These are phyloP conservation scores for Piscicola geometra DNA, from an alignment of 2,888 invertebrate genomes.

Conservation along the genomic window DNA sequence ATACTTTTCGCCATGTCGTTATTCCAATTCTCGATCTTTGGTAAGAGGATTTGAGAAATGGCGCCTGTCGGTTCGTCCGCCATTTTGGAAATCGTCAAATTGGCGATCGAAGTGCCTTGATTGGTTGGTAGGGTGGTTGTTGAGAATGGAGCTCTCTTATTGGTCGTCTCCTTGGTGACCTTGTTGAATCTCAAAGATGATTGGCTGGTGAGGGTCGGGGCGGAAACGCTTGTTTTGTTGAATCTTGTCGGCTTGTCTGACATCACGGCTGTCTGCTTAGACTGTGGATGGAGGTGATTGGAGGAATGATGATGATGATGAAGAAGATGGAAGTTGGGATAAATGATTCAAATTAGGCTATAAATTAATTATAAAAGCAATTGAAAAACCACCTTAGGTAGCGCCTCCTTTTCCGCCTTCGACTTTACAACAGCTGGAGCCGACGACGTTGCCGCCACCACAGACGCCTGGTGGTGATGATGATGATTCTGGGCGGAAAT, in stretches of 20 bases:
- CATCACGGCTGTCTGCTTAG: background rate
- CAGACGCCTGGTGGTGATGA: slow-evolving; percentile 25
- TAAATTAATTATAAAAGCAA: too few relatives aligned
- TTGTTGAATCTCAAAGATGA: background rate
- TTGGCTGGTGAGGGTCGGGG: background rate
- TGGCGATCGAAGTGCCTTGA: background rate
- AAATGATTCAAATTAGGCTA: too few relatives aligned
- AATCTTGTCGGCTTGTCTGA: background rate
- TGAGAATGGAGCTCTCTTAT: slow-evolving; percentile 8
- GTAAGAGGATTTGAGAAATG: slow-evolving; percentile 45
- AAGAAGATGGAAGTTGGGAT: too few relatives aligned
- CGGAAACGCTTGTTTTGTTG: slow-evolving; percentile 1
- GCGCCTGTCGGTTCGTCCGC: background rate
- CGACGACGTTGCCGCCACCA: background rate
- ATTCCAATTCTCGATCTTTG: slow-evolving; percentile 56
- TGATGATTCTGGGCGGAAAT: slow-evolving; percentile 8
- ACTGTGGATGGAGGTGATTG: background rate
- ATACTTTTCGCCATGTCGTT: slow-evolving; percentile 55
- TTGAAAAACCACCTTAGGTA: slow-evolving; percentile 8
- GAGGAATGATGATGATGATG: too few relatives aligned
- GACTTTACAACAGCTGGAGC: slow-evolving; percentile 26
- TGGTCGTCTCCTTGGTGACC: background rate
- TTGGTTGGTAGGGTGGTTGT: background rate
- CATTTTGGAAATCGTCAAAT: background rate
- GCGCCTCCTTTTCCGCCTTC: slow-evolving; percentile 38